Percentiles rank a stretch among this genome's conserved stretches.
These are phyloP conservation scores for Crenuchus spilurus DNA, from an alignment of 2,797 vertebrate genomes.

Conservation along the genomic window DNA sequence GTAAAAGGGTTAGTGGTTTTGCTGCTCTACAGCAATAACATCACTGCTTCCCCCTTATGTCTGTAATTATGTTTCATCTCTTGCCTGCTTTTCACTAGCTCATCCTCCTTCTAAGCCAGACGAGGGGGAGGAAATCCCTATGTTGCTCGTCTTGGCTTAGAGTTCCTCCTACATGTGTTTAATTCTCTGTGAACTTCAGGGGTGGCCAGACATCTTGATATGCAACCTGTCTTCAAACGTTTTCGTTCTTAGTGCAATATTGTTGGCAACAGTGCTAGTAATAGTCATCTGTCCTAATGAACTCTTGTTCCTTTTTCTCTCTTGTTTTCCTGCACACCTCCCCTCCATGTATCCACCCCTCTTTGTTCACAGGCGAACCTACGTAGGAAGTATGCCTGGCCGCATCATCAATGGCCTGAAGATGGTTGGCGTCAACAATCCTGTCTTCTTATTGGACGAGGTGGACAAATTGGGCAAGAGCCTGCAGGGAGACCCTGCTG, in stretches of 20 bases:
- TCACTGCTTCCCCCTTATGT: constrained; percentile 18
- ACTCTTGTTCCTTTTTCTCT: neutral
- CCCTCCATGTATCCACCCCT: neutral
- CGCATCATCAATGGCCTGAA: constrained; percentile 96
- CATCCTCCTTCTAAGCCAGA: constrained; percentile 29
- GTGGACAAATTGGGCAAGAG: constrained; percentile 97
- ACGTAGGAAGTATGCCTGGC: constrained; percentile 97
- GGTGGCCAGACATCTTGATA: neutral
- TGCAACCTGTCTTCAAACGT: neutral
- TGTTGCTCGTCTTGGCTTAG: constrained; percentile 13
- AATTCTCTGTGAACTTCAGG: constrained; percentile 10
- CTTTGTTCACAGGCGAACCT: constrained; percentile 84
- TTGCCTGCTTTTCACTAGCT: constrained; percentile 31
- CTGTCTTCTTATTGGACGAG: constrained; percentile 94
- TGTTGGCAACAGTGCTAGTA: neutral
- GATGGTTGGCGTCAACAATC: constrained; percentile 92
- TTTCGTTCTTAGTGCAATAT: neutral
- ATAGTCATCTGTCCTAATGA: neutral
- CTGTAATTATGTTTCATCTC: constrained; percentile 32
- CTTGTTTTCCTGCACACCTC: too few relatives aligned
- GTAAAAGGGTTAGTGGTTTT: constrained; percentile 16
- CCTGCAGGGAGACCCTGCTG: constrained; percentile 94
- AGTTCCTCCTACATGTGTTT: constrained; percentile 10
- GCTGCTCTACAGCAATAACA: constrained; percentile 15
- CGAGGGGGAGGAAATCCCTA: constrained; percentile 37